Base-by-base conservation (phyloP, 1,140 invertebrate genomes). In the Drosophila elegans region DNA sequence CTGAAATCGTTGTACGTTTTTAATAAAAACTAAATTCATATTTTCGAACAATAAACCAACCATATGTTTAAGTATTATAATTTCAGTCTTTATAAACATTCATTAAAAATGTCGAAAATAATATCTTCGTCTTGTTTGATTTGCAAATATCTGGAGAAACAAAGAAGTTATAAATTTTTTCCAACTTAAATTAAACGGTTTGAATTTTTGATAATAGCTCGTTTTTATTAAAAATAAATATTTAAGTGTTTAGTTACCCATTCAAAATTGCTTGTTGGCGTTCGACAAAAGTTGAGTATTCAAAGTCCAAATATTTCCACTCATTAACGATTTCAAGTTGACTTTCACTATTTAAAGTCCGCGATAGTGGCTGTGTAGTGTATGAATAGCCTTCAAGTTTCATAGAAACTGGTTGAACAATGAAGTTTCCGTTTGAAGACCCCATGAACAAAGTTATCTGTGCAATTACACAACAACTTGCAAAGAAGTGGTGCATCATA, bases 231-330 rank as follows among this genome's bases (percentile, higher is more conserved):
- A 7, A 32, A 7, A 32, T 6, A 7, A 32, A 1, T 32, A 0
- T 1, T 32, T 32, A 6, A 32, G 7, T 27, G 7, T 54, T 54
- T 51, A 29, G 6, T 51, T 83, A 92, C 91, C 93, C 93, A 60
- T 92, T 93, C 12, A 74, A 79, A 36, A 95, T 93, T 2, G 94
- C 94, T n/a, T 73, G 52, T 34, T 93, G 90, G 32, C 94, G 84
- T 36, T 91, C 90, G 7, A 91, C 91, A 34, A 91, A 91, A 3
- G 90, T 93, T 32, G 93, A 93, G 82, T 93, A 95, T 34, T 93
- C 93, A 74, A 94, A 95, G 72, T 95, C 95, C 3, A 95, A 80
- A 5, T 91, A 93, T 45, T 93, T 94, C 95, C 95, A 95, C 13
- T 93, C 93, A 66, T 94, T 95, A 12, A 93, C 38, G 4, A 80